These are phyloP conservation scores for Tetrapedia diversipes DNA, from an alignment of 2,888 invertebrate species.

Conservation along the genomic window DNA sequence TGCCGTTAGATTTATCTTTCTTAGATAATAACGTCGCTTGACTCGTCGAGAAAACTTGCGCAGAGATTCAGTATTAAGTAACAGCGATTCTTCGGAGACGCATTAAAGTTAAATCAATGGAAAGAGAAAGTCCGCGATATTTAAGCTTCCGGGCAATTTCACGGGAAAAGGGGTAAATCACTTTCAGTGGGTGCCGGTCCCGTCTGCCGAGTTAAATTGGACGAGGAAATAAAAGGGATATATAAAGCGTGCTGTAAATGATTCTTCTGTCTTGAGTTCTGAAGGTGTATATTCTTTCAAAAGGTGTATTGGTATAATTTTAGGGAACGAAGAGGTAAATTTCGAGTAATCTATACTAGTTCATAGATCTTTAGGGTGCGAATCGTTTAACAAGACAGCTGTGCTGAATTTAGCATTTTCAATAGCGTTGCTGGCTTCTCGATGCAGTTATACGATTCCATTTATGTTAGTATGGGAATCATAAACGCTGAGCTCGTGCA, in stretches of 20 bases:
- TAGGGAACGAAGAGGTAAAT: background rate
- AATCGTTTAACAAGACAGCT: too few species aligned
- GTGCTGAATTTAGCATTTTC: too few species aligned
- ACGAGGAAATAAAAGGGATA: background rate
- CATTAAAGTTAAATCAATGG: constrained; percentile 19
- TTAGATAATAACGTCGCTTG: background rate
- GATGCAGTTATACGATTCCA: background rate
- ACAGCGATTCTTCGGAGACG: background rate
- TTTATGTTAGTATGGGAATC: constrained; percentile 21
- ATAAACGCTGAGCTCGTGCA: constrained; percentile 22
- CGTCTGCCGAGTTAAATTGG: background rate
- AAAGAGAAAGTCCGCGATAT: constrained; percentile 15
- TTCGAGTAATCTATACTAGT: background rate
- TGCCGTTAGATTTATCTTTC: background rate
- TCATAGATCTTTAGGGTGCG: too few species aligned
- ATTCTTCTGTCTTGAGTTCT: too few species aligned
- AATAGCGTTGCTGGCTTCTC: too few species aligned
- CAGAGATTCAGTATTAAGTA: background rate
- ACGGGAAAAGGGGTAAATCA: constrained; percentile 11
- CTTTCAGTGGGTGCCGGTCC: background rate
- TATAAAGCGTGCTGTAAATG: background rate
- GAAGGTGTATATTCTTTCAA: too few species aligned
- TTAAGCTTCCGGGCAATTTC: constrained; percentile 1
- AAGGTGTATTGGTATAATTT: too few species aligned
- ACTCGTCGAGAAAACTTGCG: background rate